phyloP scores from a whole-genome alignment of 2,113 vertebrate genomes.

The Panurus biarmicus region DNA sequence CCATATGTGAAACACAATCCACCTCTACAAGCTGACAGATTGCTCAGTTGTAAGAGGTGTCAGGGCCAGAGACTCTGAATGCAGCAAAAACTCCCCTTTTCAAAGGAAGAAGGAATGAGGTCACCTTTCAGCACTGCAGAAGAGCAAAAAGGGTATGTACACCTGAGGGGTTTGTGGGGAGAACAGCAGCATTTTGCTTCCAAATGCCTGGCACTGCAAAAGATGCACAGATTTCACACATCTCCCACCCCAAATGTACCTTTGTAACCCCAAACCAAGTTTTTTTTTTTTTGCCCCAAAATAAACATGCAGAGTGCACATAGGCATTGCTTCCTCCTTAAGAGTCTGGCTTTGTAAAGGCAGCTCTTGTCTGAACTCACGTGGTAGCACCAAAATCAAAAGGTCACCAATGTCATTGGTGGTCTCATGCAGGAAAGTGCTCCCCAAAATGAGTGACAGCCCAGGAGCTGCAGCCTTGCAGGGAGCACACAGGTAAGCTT shows the following conservation, averaged over 20 bases:
- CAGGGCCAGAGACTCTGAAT: neutral
- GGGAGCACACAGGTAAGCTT: rapidly evolving
- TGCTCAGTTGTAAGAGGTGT: neutral
- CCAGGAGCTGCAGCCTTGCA: neutral
- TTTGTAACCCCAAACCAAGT: neutral
- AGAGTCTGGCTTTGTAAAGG: neutral
- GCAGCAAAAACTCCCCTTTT: neutral
- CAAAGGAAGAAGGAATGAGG: neutral
- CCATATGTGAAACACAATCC: neutral
- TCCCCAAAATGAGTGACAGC: neutral
- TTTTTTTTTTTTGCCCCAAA: neutral
- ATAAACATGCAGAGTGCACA: rapidly evolving
- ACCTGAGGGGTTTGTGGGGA: neutral
- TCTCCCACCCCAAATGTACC: neutral
- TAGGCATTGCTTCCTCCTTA: no score
- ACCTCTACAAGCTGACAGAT: neutral
- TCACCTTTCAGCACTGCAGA: neutral
- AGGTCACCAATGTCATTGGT: neutral
- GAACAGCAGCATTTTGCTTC: neutral
- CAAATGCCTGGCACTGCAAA: neutral
- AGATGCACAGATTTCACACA: neutral
- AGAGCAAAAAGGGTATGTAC: neutral
- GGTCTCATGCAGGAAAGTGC: neutral
- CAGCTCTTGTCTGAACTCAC: neutral
- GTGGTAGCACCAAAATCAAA: neutral